A percentile compares a stretch with the other conserved stretches of the same genome.
Conservation (phyloP, 2,113 vertebrate species). For the Oryzias javanicus region DNA sequence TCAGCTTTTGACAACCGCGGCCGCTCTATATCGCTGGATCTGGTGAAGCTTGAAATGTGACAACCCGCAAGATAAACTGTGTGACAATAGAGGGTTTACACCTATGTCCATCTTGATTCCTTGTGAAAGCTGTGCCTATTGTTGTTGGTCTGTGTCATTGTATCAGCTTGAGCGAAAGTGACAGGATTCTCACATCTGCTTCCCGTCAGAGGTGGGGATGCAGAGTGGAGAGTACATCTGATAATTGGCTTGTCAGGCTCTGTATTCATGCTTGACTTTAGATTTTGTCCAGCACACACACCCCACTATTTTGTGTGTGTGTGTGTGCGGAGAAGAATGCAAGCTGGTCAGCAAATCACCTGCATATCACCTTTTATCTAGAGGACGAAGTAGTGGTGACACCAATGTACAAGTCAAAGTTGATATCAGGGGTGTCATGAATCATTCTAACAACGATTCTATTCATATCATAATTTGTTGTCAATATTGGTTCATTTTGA, state of each 20-base stretch:
- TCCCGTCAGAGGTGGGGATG: slow-evolving; percentile 58
- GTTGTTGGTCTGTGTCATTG: slow-evolving; percentile 53
- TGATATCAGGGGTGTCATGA: no score
- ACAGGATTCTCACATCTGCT: slow-evolving; percentile 67
- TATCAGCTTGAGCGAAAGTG: slow-evolving; percentile 49
- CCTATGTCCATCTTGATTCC: slow-evolving; percentile 49
- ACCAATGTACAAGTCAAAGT: not conserved
- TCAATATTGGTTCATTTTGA: no score
- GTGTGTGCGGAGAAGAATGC: not conserved
- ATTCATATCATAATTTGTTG: no score
- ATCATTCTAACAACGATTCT: no score
- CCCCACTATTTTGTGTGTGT: slow-evolving; percentile 14
- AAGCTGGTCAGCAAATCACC: slow-evolving; percentile 14
- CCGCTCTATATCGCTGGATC: slow-evolving; percentile 16
- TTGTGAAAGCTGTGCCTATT: slow-evolving; percentile 55
- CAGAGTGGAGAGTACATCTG: slow-evolving; percentile 58
- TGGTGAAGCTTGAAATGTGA: slow-evolving; percentile 33
- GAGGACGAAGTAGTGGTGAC: not conserved
- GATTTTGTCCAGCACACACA: slow-evolving; percentile 44
- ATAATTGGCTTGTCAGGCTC: slow-evolving; percentile 73
- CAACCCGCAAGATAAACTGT: slow-evolving; percentile 40
- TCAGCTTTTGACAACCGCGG: slow-evolving; percentile 33
- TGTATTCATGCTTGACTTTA: slow-evolving; percentile 68
- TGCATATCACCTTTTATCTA: not conserved
- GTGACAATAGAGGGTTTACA: slow-evolving; percentile 44